Percentiles rank a stretch among this genome's conserved stretches.
phyloP scores from a whole-genome alignment of 1,140 invertebrate genomes.

The Ceratosolen solmsi region DNA sequence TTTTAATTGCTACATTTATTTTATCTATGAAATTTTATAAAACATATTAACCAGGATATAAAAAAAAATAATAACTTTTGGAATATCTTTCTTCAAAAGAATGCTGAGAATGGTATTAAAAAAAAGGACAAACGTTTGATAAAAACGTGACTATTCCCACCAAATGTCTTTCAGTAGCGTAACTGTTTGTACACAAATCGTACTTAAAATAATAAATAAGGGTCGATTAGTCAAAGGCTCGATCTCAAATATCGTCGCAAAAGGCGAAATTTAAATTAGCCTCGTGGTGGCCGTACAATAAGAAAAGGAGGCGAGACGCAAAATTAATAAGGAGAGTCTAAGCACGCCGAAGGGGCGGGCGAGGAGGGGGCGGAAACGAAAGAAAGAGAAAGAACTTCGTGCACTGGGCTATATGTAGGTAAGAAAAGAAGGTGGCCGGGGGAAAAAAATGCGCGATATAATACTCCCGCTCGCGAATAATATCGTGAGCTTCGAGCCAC shows the following conservation, averaged over 20 bases:
- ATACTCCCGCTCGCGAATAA: slow-evolving; percentile 24
- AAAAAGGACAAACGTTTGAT: too few species aligned
- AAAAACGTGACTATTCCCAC: too few species aligned
- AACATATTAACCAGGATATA: too few species aligned
- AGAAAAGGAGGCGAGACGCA: not conserved
- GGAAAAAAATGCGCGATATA: slow-evolving; percentile 34
- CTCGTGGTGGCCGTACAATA: not conserved
- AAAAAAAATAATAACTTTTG: too few species aligned
- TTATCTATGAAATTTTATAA: too few species aligned
- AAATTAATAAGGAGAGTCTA: slow-evolving; percentile 31
- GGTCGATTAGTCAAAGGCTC: not conserved
- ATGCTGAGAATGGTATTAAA: too few species aligned
- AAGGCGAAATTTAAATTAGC: not conserved
- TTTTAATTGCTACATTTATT: too few species aligned
- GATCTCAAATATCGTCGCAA: not conserved
- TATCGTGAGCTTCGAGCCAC: slow-evolving; percentile 2
- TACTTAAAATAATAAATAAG: not conserved
- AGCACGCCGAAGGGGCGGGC: not conserved
- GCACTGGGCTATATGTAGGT: not conserved
- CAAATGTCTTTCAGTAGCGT: not conserved
- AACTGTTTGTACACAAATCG: not conserved
- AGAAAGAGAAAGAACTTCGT: not conserved
- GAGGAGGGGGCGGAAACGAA: not conserved
- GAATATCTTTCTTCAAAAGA: too few species aligned
- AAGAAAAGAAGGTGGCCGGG: not conserved